phyloP scores from a whole-genome alignment of 2,797 vertebrate species.

The Catostomus latipinnis region DNA sequence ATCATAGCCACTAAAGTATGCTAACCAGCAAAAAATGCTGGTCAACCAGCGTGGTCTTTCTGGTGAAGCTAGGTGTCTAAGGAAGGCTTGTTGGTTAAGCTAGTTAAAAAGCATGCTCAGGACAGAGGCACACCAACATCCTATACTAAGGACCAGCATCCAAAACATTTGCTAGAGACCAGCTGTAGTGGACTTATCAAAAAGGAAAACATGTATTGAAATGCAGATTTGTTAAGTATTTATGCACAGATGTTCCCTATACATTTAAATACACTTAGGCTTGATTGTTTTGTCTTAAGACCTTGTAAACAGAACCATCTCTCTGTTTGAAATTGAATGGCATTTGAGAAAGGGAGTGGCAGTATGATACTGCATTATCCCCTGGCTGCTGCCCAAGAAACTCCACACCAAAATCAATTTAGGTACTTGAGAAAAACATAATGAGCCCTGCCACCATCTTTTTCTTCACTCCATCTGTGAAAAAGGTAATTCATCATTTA shows the following conservation, averaged over 20 bases:
- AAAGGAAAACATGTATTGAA: no score
- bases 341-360: constrained; percentile 60
- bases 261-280: neutral
- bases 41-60: no score
- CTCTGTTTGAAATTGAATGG: constrained; percentile 36
- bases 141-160: no score
- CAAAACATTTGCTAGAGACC: no score
- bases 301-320: constrained; percentile 16
- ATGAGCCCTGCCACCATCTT: constrained; percentile 46
- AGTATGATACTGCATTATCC: constrained; percentile 75
- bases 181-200: no score
- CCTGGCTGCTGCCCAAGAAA: constrained; percentile 71
- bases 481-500: neutral
- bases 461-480: neutral
- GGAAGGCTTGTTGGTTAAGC: no score
- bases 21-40: no score
- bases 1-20: no score
- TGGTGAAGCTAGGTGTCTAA: no score
- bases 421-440: constrained; percentile 51
- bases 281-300: neutral
- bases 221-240: neutral
- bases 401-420: constrained; percentile 63
- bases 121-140: no score
- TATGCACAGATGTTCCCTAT: neutral
- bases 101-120: no score